Percentiles rank a stretch among this genome's conserved stretches.
phyloP scores from a whole-genome alignment of 2,113 vertebrate genomes.

The Eurypyga helias region DNA sequence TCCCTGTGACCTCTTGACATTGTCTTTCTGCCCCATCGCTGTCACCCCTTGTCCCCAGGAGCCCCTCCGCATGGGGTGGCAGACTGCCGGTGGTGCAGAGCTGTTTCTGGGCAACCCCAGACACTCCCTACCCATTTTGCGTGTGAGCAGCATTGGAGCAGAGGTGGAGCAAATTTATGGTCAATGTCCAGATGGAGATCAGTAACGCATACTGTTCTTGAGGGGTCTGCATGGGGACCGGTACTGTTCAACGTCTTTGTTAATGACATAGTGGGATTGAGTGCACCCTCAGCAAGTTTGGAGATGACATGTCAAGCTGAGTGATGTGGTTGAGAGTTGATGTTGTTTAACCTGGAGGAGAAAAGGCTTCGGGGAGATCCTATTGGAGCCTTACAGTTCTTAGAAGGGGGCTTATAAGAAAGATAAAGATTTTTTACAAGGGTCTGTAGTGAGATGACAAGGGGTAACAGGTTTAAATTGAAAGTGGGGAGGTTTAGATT shows the following conservation, averaged over 20 bases:
- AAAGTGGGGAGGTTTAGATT: too few species aligned
- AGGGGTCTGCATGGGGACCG: background rate
- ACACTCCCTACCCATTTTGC: background rate
- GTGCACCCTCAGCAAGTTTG: background rate
- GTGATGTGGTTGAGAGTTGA: background rate
- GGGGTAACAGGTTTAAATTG: background rate
- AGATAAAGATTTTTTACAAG: background rate
- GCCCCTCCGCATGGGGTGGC: background rate
- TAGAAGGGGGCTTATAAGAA: background rate
- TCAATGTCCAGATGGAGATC: background rate
- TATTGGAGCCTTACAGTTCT: background rate
- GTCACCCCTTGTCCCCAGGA: background rate
- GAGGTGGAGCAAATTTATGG: background rate
- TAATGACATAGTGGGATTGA: background rate
- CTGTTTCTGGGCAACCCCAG: background rate
- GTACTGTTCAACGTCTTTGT: background rate
- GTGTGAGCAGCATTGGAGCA: background rate
- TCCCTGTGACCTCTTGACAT: rapidly evolving
- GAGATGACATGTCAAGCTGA: background rate
- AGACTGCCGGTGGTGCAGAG: background rate
- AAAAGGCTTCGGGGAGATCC: background rate
- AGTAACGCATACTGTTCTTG: background rate
- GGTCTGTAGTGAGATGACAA: background rate
- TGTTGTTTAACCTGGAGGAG: background rate
- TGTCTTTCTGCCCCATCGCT: background rate